Evolutionary conservation across 2,888 invertebrate genomes (phyloP).

Genomic region (Tenthredo mesomela): DNA sequence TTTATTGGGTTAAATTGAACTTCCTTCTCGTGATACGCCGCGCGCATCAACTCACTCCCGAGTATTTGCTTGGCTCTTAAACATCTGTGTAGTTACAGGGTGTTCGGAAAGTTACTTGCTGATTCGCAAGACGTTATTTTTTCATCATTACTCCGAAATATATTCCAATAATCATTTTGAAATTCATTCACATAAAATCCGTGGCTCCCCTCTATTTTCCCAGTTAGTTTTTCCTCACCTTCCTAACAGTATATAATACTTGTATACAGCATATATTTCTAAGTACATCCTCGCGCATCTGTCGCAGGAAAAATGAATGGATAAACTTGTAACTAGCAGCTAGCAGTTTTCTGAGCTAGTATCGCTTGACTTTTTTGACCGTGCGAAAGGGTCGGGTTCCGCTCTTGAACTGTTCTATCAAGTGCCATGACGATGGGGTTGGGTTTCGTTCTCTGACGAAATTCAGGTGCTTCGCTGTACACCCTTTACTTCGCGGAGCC

Average conservation of each 20-base stretch:
- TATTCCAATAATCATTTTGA: not conserved
- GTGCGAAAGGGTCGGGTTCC: constrained; percentile 36
- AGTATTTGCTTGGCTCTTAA: constrained; percentile 76
- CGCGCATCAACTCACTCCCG: constrained; percentile 77
- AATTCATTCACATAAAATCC: not conserved
- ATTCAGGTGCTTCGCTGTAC: constrained; percentile 49
- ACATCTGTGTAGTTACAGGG: constrained; percentile 76
- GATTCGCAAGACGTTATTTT: constrained; percentile 55
- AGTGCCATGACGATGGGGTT: constrained; percentile 31
- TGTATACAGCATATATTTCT: not conserved
- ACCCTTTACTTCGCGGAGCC: constrained; percentile 34
- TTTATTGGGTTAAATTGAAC: constrained; percentile 79
- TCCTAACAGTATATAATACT: not conserved
- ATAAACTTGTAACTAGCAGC: not conserved
- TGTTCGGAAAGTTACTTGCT: constrained; percentile 73
- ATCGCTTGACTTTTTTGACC: constrained; percentile 35
- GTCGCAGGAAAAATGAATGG: constrained; percentile 31
- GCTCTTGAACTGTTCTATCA: constrained; percentile 23
- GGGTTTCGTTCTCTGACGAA: not conserved
- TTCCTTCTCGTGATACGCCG: constrained; percentile 78
- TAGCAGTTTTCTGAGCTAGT: not conserved
- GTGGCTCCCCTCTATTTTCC: not conserved
- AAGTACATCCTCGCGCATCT: constrained; percentile 25
- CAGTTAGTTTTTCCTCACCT: not conserved
- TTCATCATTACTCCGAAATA: not conserved